Evolutionary conservation across 2,797 vertebrate species (phyloP).

Genomic region (Channallabes apus): DNA sequence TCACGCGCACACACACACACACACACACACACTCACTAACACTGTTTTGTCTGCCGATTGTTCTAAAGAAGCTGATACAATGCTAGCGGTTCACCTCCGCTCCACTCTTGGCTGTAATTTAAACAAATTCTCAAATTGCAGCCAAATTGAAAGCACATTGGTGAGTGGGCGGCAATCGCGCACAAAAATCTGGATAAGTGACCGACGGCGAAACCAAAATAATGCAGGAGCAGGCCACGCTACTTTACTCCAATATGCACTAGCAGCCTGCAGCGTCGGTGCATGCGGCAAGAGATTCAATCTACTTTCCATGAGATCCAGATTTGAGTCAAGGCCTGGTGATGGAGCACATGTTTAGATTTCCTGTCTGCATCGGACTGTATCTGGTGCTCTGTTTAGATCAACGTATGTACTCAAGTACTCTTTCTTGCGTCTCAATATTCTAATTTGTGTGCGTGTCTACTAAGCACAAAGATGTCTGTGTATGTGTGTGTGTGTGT

Average conservation of each 20-base stretch:
- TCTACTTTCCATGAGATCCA: conserved; percentile 39
- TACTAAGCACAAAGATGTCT: conserved; percentile 32
- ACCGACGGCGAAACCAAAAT: conserved; percentile 71
- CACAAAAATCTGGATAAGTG: conserved; percentile 77
- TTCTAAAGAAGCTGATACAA: conserved; percentile 68
- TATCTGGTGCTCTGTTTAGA: not conserved
- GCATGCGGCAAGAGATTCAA: conserved; percentile 24
- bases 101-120: conserved; percentile 75
- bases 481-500: not conserved
- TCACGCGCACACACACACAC: not conserved
- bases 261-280: conserved; percentile 14
- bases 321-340: conserved; percentile 33
- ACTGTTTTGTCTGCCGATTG: conserved; percentile 5
- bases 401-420: not conserved
- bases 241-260: conserved; percentile 1
- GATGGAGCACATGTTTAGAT: conserved; percentile 5
- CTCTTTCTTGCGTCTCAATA: conserved; percentile 20
- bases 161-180: conserved; percentile 72
- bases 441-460: conserved; percentile 14
- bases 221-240: conserved; percentile 58
- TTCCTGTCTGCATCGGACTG: conserved; percentile 10
- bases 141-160: conserved; percentile 85
- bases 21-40: not conserved
- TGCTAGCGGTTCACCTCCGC: conserved; percentile 72
- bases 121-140: conserved; percentile 86